Conservation (phyloP, 2,113 vertebrate species). For the Micronisus gabar region DNA sequence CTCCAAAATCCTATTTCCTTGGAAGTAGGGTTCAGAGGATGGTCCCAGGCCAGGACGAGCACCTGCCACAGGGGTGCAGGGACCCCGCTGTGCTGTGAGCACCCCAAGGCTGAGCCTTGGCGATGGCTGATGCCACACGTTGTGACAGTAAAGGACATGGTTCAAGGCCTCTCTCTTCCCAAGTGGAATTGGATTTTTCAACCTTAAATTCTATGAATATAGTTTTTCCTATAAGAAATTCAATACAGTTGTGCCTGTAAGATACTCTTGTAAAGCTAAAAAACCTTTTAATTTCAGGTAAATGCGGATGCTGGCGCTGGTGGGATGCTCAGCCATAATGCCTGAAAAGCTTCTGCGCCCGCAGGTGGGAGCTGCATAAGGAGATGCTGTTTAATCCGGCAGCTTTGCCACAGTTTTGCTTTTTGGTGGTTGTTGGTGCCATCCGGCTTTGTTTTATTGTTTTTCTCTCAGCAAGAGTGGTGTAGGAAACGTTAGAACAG, state of each 20-base stretch:
- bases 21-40: background rate
- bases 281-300: background rate
- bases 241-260: background rate
- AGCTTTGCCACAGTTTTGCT: background rate
- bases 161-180: background rate
- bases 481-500: background rate
- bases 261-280: background rate
- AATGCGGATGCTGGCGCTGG: background rate
- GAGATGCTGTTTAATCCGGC: background rate
- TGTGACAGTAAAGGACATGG: background rate
- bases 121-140: accelerated
- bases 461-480: background rate
- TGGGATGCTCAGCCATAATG: background rate
- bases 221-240: background rate
- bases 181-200: background rate
- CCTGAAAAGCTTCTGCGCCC: background rate
- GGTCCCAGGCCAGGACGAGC: background rate
- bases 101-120: background rate
- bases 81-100: background rate
- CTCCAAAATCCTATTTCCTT: background rate
- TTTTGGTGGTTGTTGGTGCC: background rate
- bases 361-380: accelerated
- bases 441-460: background rate
- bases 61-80: background rate
- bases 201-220: background rate